A percentile compares a stretch with the other conserved stretches of the same genome.
Conservation (phyloP, 1,140 invertebrate species). For the Drosophila trapezifrons region DNA sequence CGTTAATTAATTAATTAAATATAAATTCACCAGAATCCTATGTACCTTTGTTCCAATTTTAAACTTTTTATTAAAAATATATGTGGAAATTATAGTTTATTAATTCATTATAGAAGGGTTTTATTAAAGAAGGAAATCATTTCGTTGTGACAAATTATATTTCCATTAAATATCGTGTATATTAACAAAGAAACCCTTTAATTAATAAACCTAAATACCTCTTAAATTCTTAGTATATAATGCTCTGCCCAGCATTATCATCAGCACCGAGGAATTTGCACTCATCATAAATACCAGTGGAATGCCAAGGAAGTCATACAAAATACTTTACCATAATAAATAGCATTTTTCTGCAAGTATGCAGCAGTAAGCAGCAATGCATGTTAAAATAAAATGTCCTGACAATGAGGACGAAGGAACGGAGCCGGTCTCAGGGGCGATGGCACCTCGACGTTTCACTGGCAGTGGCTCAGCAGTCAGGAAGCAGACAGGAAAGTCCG, state of each 20-base stretch:
- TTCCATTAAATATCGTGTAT: too few relatives aligned
- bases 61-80: too few relatives aligned
- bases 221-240: not conserved
- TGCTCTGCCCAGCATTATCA: not conserved
- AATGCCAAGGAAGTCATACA: constrained; percentile 22
- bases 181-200: too few relatives aligned
- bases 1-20: not conserved
- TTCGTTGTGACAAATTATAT: too few relatives aligned
- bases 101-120: too few relatives aligned
- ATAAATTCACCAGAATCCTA: too few relatives aligned
- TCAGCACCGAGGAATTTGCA: not conserved
- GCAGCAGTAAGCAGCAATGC: constrained; percentile 66
- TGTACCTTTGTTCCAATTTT: too few relatives aligned
- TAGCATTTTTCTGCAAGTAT: constrained; percentile 53
- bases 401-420: constrained; percentile 44
- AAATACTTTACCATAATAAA: constrained; percentile 67
- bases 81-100: too few relatives aligned
- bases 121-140: too few relatives aligned
- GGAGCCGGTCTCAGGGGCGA: constrained; percentile 7
- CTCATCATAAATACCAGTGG: constrained; percentile 50
- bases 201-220: not conserved
- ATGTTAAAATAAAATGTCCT: constrained; percentile 65
- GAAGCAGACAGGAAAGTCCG: constrained; percentile 31
- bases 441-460: constrained; percentile 14
- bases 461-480: constrained; percentile 36